Conservation (phyloP, 2,888 invertebrate species). For the Mesorhabditis sp. region DNA sequence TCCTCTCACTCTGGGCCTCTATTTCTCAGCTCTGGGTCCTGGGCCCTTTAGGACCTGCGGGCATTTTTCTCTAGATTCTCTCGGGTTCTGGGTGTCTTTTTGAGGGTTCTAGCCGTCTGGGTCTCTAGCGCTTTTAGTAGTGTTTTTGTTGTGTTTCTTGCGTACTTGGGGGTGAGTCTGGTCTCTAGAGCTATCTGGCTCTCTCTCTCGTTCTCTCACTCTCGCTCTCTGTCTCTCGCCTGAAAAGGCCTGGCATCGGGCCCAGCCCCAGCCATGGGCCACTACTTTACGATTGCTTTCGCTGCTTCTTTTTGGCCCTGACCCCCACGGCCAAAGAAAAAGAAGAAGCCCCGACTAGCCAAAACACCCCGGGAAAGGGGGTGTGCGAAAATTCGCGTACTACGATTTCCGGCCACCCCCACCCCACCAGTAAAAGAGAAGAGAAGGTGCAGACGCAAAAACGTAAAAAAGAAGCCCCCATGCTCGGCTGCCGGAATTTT, state of each 20-base stretch:
- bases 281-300: constrained; percentile 6
- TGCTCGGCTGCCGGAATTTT: too few relatives aligned
- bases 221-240: background rate
- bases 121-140: background rate
- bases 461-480: too few relatives aligned
- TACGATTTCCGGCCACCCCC: too few relatives aligned
- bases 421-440: too few relatives aligned
- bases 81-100: background rate
- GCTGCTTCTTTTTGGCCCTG: background rate
- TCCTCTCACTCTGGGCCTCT: too few relatives aligned
- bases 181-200: background rate
- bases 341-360: too few relatives aligned
- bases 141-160: background rate
- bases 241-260: too few relatives aligned
- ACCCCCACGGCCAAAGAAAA: background rate
- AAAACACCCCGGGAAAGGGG: too few relatives aligned
- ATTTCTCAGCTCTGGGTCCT: too few relatives aligned
- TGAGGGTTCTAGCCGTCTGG: background rate
- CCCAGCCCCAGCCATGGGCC: background rate
- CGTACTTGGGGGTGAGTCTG: background rate
- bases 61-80: background rate
- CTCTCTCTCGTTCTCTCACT: background rate
- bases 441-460: too few relatives aligned
- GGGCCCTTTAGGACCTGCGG: background rate
- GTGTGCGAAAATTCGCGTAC: too few relatives aligned